Conservation (phyloP, 2,113 vertebrate species). For the Setophaga kirtlandii region DNA sequence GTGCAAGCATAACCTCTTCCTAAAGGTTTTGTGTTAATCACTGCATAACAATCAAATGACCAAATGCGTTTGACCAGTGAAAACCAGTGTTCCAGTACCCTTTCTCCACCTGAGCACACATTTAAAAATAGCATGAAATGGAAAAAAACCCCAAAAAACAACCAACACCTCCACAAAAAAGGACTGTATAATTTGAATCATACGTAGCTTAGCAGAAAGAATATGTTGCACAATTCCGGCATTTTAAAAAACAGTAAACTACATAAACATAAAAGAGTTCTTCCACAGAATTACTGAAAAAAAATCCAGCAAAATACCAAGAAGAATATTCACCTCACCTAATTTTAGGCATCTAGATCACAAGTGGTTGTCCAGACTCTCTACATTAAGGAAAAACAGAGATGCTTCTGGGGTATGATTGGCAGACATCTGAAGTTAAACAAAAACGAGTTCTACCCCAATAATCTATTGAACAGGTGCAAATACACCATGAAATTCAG, state of each 20-base stretch:
- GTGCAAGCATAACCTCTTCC: neutral
- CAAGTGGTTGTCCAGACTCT: neutral
- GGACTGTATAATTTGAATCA: neutral
- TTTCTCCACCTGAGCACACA: neutral
- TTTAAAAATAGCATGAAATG: neutral
- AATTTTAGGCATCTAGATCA: neutral
- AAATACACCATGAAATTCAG: neutral
- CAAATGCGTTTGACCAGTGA: neutral
- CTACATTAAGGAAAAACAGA: neutral
- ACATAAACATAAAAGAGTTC: neutral
- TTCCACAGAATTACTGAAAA: neutral
- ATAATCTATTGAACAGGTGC: neutral
- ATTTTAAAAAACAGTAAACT: neutral
- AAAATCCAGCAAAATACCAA: neutral
- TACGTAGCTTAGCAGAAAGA: neutral
- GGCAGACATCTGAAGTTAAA: neutral
- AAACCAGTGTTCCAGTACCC: neutral
- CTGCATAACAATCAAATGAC: neutral
- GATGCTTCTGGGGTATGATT: neutral
- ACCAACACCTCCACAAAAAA: neutral
- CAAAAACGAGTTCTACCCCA: neutral
- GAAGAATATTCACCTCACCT: neutral
- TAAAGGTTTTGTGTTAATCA: neutral
- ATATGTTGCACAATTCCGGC: neutral
- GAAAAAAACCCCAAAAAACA: neutral